A percentile compares a stretch with the other conserved stretches of the same genome.
phyloP scores from a whole-genome alignment of 2,797 vertebrate species.

The Dermochelys coriacea region DNA sequence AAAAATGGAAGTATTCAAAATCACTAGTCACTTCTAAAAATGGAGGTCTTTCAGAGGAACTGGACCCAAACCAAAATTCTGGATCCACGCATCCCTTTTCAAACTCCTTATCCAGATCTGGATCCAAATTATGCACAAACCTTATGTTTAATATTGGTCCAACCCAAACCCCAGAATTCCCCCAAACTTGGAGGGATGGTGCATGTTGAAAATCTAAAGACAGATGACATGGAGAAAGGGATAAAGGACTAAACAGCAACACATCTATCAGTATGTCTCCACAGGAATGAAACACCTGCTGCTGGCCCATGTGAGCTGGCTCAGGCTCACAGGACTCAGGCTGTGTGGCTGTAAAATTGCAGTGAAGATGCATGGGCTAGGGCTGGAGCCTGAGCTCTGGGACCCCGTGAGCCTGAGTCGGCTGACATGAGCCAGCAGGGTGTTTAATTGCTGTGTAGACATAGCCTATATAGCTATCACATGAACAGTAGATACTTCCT shows the following conservation, averaged over 20 bases:
- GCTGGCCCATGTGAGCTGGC: neutral
- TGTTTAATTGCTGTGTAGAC: no score
- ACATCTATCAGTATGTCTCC: neutral
- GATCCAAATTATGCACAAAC: neutral
- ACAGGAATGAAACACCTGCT: neutral
- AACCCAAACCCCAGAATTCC: neutral
- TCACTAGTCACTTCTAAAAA: neutral
- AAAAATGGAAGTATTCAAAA: neutral
- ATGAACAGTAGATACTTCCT: neutral
- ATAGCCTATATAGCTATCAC: neutral
- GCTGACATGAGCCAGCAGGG: no score
- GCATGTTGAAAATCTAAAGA: neutral
- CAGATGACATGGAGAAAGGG: neutral
- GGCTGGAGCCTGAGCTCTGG: neutral
- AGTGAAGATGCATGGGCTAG: no score
- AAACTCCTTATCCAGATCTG: accelerated
- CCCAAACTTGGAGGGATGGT: neutral
- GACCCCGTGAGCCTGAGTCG: neutral
- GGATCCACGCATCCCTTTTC: accelerated
- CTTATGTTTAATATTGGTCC: accelerated
- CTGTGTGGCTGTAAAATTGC: neutral
- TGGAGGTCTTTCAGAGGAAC: neutral
- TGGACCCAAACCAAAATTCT: no score
- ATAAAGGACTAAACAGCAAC: neutral
- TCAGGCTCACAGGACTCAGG: neutral